Evolutionary conservation across 92 coral and sea anemone genomes (phyloP).

Genomic region (Scolanthus callimorphus): DNA sequence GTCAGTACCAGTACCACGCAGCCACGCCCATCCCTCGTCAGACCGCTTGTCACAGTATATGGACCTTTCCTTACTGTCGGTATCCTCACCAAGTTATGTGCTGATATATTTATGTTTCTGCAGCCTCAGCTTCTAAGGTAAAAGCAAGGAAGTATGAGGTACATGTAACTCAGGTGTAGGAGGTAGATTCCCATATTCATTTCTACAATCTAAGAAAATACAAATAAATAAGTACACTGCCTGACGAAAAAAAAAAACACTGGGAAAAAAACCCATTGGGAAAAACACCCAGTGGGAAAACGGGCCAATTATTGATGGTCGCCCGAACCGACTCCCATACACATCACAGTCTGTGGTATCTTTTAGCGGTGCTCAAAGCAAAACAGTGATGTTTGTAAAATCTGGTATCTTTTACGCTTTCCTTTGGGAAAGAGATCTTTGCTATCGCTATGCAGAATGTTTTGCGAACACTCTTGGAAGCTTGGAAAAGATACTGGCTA

Average conservation of each 20-base stretch:
- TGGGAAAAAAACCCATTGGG: background rate
- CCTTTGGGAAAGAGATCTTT: too few species aligned
- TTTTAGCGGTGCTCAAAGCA: too few species aligned
- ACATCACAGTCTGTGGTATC: too few species aligned
- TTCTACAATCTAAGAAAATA: too few species aligned
- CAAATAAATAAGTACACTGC: constrained; percentile 32
- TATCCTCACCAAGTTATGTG: constrained; percentile 49
- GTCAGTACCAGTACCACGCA: constrained; percentile 11
- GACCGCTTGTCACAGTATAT: constrained; percentile 59
- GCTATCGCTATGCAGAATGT: too few species aligned
- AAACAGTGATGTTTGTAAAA: too few species aligned
- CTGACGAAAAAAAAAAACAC: too few species aligned
- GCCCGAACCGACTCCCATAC: too few species aligned
- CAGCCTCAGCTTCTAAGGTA: constrained; percentile 90
- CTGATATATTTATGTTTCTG: constrained; percentile 61
- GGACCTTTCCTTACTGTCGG: constrained; percentile 63
- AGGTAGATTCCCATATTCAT: background rate
- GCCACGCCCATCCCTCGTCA: constrained; percentile 55
- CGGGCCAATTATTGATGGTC: too few species aligned
- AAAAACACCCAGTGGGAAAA: background rate
- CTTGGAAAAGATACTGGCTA: too few species aligned
- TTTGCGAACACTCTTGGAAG: too few species aligned
- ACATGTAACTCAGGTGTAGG: background rate
- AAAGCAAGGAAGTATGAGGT: background rate
- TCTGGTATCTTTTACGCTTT: too few species aligned